Evolutionary conservation across 2,797 vertebrate genomes (phyloP).

Genomic region (Oceanodroma leucorhoa): DNA sequence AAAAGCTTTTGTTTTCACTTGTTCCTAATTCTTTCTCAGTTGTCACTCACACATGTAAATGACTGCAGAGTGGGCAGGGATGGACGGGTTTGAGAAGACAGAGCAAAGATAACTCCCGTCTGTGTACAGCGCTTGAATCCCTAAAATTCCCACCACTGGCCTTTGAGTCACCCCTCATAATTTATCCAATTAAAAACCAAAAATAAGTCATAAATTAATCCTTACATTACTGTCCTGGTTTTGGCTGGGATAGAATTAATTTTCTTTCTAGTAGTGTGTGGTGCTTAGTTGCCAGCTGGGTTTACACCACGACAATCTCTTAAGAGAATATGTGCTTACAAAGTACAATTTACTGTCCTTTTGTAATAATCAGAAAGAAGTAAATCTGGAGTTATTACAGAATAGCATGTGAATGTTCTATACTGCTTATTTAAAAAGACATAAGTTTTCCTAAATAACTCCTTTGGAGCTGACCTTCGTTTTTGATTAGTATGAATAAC

Average conservation of each 20-base stretch:
- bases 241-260: no score
- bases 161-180: background rate
- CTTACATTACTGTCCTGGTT: no score
- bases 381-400: background rate
- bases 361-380: background rate
- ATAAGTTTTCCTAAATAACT: background rate
- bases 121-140: fast-evolving
- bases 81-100: background rate
- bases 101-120: background rate
- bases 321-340: background rate
- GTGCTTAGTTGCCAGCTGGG: no score
- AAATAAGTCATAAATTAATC: background rate
- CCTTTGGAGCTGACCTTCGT: slow-evolving; percentile 4
- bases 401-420: background rate
- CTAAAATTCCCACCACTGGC: background rate
- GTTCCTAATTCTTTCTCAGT: background rate
- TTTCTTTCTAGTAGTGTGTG: no score
- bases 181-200: background rate
- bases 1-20: background rate
- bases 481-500: background rate
- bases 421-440: background rate
- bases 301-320: no score
- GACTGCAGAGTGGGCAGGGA: background rate
- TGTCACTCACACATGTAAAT: background rate
- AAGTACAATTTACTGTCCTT: background rate